These are phyloP conservation scores for Ylistrum balloti DNA, from an alignment of 1,140 invertebrate genomes.

Conservation along the genomic window DNA sequence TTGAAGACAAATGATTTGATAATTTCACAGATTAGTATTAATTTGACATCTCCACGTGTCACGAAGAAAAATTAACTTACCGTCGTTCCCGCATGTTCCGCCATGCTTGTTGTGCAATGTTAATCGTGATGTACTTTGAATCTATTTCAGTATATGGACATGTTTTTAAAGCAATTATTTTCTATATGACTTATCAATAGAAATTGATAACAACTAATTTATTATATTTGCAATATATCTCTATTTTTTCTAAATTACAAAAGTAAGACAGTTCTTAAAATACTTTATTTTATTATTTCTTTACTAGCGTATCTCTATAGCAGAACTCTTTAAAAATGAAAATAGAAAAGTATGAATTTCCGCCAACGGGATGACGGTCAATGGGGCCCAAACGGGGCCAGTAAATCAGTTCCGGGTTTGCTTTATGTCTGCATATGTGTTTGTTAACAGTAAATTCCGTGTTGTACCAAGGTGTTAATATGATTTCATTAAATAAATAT, in stretches of 20 bases:
- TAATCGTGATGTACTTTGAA: neutral
- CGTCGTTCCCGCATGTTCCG: conserved; percentile 80
- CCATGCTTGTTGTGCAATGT: conserved; percentile 78
- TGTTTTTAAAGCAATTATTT: neutral
- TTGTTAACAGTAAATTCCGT: no score
- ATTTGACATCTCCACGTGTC: neutral
- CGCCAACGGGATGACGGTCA: neutral
- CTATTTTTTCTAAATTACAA: no score
- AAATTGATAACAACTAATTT: no score
- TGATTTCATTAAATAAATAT: no score
- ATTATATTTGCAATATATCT: no score
- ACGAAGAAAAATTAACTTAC: conserved; percentile 55
- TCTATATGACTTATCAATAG: no score
- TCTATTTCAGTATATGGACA: neutral
- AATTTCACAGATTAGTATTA: neutral
- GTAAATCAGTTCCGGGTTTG: neutral
- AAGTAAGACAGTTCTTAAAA: no score
- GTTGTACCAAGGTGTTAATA: no score
- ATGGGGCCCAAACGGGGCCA: neutral
- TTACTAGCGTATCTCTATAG: neutral
- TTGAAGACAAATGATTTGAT: conserved; percentile 58
- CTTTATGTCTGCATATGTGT: no score
- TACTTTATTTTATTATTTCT: neutral
- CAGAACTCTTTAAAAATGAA: conserved; percentile 10
- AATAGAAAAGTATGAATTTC: conserved; percentile 26